Evolutionary conservation across 1,140 invertebrate genomes (phyloP).

Genomic region (Lutraria rhynchaena): DNA sequence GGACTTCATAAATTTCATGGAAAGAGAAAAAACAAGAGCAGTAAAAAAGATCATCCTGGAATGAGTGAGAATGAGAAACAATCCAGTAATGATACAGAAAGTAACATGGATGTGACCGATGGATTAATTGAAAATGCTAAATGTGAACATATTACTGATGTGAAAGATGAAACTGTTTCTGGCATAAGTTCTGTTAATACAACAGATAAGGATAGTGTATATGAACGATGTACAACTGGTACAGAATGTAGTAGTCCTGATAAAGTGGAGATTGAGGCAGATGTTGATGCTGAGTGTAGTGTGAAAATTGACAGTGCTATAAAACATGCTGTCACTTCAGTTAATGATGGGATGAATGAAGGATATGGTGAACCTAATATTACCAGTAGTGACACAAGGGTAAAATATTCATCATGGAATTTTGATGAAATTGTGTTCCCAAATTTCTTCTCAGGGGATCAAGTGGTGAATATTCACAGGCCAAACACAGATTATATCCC

Average conservation of each 20-base stretch:
- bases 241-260: not conserved
- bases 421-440: constrained; percentile 69
- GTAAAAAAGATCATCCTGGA: too few relatives aligned
- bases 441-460: constrained; percentile 59
- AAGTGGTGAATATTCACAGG: not conserved
- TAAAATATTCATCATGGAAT: constrained; percentile 60
- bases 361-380: not conserved
- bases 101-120: not conserved
- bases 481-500: constrained; percentile 12
- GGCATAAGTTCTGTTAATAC: not conserved
- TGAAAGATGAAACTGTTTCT: too few relatives aligned
- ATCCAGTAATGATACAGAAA: not conserved
- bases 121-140: too few relatives aligned
- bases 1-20: constrained; percentile 64
- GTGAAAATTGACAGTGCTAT: too few relatives aligned
- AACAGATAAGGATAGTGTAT: not conserved
- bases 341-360: not conserved
- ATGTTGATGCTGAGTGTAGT: not conserved
- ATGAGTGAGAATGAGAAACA: not conserved
- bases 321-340: not conserved
- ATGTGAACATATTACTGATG: too few relatives aligned
- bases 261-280: not conserved
- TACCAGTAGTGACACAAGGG: too few relatives aligned
- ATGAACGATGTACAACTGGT: not conserved
- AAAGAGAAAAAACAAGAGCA: constrained; percentile 53